Evolutionary conservation across 2,888 invertebrate species (phyloP), one percentile per base, ranked within the genome.

Genomic region (Leptopterna dolabrata): DNA sequence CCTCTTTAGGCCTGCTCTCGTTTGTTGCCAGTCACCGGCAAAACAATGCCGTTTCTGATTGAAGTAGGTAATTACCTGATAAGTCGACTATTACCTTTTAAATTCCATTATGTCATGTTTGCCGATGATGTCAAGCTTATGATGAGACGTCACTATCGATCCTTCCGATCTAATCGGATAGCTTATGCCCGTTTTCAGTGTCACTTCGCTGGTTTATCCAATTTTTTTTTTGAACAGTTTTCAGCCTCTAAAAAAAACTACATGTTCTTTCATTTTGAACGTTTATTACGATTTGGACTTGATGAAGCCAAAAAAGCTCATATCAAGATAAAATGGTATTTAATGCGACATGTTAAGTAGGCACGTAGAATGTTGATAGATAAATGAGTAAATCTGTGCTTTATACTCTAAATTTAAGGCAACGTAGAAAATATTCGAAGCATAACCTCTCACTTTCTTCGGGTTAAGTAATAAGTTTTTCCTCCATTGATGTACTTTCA

Each of bases 251-350:
- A 63, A 19, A 19, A 51, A 63, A 85, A 85, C 73, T 85, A 85
- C 85, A n/a, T 85, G 85, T 85, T 85, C 85, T 85, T 85, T 85
- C 85, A 85, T 85, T 85, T 76, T 6, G 9, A 47, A 85, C 29
- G 29, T 41, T 83, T 63, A 83, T 13, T 13, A 83, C n/a, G 47
- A 81, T 55, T 81, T 55, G 19, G 30, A 43, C 73, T 41, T 85
- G 71, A 43, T 73, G 24, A 45, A 85, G 85, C 29, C 73, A 85
- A 73, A 85, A 73, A 85, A 85, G 83, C 83, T 83, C 83, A 83
- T 83, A 83, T 83, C 83, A 43, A 83, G 70, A 83, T 24, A n/a
- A 41, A 70, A 83, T 70, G 16, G 81, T 83, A 83, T 27, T 83
- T 70, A 70, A 11, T 63, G 63, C 27, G 63, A 63, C 70, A 78